A percentile compares a stretch with the other conserved stretches of the same genome.
These are phyloP conservation scores for Drosophila ochracea DNA, from an alignment of 2,888 invertebrate genomes.

Conservation along the genomic window DNA sequence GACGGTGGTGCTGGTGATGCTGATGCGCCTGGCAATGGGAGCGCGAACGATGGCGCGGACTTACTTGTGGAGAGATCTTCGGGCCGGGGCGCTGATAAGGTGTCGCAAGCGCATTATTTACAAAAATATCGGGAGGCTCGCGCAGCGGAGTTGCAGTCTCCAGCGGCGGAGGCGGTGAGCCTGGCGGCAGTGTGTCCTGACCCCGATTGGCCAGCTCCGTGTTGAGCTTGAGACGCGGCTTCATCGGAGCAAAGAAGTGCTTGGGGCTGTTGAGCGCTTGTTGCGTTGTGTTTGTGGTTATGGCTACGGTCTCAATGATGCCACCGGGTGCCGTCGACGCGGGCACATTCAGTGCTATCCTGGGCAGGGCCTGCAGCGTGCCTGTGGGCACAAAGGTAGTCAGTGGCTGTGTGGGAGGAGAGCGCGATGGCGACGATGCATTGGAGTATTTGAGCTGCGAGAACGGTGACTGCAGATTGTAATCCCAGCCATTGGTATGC, in stretches of 20 bases:
- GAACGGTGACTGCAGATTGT: conserved; percentile 83
- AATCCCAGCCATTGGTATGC: conserved; percentile 85
- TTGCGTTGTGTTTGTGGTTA: conserved; percentile 76
- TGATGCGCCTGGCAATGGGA: conserved; percentile 67
- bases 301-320: conserved; percentile 76
- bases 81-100: conserved; percentile 75
- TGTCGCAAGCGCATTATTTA: conserved; percentile 82
- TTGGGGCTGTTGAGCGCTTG: conserved; percentile 81
- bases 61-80: conserved; percentile 75
- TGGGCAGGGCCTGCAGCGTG: conserved; percentile 64
- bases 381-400: conserved; percentile 79
- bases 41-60: conserved; percentile 69
- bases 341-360: conserved; percentile 57
- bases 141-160: conserved; percentile 48
- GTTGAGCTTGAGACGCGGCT: conserved; percentile 82
- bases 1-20: conserved; percentile 26
- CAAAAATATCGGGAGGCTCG: conserved; percentile 84
- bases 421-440: conserved; percentile 65
- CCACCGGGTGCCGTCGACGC: conserved; percentile 15
- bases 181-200: conserved; percentile 61
- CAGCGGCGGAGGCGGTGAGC: conserved; percentile 60
- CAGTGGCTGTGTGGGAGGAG: conserved; percentile 59
- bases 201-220: conserved; percentile 79
- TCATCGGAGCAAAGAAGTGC: conserved; percentile 86
- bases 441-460: conserved; percentile 75